Evolutionary conservation across 2,113 vertebrate species (phyloP).

Genomic region (Serilophus lunatus): DNA sequence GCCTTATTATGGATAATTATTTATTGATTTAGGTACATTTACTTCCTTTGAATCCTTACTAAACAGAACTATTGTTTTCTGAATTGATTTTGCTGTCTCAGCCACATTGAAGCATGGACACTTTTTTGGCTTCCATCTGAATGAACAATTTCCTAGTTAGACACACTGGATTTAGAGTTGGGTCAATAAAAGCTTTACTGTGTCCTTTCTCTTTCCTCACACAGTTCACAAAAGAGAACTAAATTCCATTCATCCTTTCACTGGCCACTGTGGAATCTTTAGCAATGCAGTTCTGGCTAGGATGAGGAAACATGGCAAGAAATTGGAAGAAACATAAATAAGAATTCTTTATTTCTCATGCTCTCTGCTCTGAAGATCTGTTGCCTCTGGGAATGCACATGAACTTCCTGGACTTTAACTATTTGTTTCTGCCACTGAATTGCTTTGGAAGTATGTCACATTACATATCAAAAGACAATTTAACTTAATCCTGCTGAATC

Average conservation of each 20-base stretch:
- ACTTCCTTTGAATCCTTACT: conserved; percentile 56
- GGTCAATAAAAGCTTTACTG: conserved; percentile 82
- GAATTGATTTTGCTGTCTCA: conserved; percentile 79
- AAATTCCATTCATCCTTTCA: conserved; percentile 81
- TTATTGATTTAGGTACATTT: conserved; percentile 41
- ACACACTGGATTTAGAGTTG: conserved; percentile 80
- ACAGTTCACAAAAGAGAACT: conserved; percentile 76
- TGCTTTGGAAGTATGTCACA: conserved; percentile 23
- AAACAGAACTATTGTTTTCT: conserved; percentile 72
- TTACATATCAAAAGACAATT: conserved; percentile 58
- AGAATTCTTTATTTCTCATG: conserved; percentile 71
- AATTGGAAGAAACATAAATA: conserved; percentile 73
- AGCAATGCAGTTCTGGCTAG: conserved; percentile 68
- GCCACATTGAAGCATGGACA: conserved; percentile 66
- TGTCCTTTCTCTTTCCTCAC: conserved; percentile 76
- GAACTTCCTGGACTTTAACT: conserved; percentile 67
- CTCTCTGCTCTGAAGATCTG: conserved; percentile 51
- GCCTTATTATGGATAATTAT: conserved; percentile 13
- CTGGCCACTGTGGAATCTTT: conserved; percentile 74
- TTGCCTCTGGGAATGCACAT: conserved; percentile 55
- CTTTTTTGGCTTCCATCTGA: conserved; percentile 79
- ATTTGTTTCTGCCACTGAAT: conserved; percentile 39
- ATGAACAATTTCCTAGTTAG: conserved; percentile 81
- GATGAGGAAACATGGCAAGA: conserved; percentile 72
- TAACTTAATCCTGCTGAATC: conserved; percentile 55